Base-by-base conservation (phyloP, 2,888 invertebrate species). In the Macrophya alboannulata region DNA sequence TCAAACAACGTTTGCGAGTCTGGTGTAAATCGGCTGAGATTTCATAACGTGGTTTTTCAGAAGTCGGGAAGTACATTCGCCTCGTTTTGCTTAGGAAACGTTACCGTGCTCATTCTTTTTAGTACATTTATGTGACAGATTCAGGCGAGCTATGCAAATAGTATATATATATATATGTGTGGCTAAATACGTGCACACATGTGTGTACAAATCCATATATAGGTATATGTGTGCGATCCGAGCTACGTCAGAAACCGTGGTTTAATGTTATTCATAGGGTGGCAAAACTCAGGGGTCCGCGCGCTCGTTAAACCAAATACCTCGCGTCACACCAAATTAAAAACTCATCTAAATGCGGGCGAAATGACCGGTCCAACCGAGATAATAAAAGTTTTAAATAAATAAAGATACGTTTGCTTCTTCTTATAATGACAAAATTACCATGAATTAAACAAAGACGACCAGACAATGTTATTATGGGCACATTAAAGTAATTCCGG, bases 261-360 rank as follows among this genome's bases (percentile, higher is more conserved):
- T 86, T 86, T 89, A 89, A 89, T 89, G 82, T 90, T 89, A 89
- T 90, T 90, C 89, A 90, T 90, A 89, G 90, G 84, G 68, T 77
- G 86, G 82, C 86, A 84, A 87, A 86, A 83, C 68, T 86, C 62
- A 86, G 51, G 86, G 86, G 87, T 87, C 87, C 87, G 85, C 88
- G 84, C 84, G 89, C 89, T 90, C 90, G 90, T 91, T 90, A 91
- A 90, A 90, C 86, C 89, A 89, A 90, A 91, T 89, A 89, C 88
- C 89, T 87, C 88, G 89, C 90, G 90, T 91, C 89, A 89, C 89
- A 89, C 89, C 87, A 90, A 91, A 91, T 91, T 91, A 90, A 91
- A 91, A 91, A 90, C 89, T 90, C 90, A 90, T 91, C 89, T 90
- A 89, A 90, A 90, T 90, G 87, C 90, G 88, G 85, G 86, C 88